phyloP scores from a whole-genome alignment of 2,797 vertebrate genomes.

The Ptychadena robeensis region DNA sequence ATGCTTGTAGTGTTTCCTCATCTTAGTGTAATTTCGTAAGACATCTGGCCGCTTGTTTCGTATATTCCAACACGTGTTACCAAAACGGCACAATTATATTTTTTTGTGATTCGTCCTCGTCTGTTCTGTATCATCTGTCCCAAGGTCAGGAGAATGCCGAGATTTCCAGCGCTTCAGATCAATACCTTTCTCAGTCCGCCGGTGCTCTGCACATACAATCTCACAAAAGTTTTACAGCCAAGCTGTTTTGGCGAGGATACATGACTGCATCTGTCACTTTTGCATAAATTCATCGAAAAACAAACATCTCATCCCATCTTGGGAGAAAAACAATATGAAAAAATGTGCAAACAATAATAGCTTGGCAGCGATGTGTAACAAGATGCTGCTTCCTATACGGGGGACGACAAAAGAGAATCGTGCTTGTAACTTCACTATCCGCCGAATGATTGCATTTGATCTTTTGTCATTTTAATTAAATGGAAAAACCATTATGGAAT shows the following conservation, averaged over 20 bases:
- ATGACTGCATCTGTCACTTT: constrained; percentile 55
- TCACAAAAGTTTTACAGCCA: constrained; percentile 37
- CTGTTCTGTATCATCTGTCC: neutral
- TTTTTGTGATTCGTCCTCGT: neutral
- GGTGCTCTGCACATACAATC: neutral
- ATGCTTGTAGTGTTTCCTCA: neutral
- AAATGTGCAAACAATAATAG: constrained; percentile 54
- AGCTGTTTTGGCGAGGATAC: constrained; percentile 39
- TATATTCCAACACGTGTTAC: neutral
- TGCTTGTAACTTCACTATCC: constrained; percentile 21
- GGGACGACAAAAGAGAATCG: constrained; percentile 16
- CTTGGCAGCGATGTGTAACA: constrained; percentile 58
- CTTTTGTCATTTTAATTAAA: constrained; percentile 62
- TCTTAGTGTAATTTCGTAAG: neutral
- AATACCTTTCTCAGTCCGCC: neutral
- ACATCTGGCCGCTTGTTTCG: neutral
- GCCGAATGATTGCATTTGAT: constrained; percentile 41
- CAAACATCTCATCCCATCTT: constrained; percentile 52
- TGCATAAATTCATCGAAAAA: constrained; percentile 46
- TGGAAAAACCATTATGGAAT: constrained; percentile 58
- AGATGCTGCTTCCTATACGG: constrained; percentile 20
- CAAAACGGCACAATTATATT: neutral
- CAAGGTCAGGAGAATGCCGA: neutral
- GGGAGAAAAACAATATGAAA: constrained; percentile 50
- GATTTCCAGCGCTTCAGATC: constrained; percentile 6